Evolutionary conservation across 2,113 vertebrate genomes (phyloP), one percentile per base, ranked within the genome.

Genomic region (Thalassoma bifasciatum): DNA sequence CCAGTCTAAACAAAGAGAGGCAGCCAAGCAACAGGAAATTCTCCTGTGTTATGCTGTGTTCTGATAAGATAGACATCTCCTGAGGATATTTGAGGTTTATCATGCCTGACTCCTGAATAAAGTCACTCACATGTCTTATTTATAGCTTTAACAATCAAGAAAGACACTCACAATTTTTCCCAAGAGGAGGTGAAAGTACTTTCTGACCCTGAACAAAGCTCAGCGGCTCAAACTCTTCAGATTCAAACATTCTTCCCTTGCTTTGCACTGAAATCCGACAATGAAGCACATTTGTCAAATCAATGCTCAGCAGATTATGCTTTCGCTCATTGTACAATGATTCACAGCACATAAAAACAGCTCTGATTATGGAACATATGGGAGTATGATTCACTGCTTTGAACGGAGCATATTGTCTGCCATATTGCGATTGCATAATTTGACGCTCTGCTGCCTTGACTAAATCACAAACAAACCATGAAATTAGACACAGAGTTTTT

Each of bases 351-450:
- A 84, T 61, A 71, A 69, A 84, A 88, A 78, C 63, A 23, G 77
- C 64, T 54, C 67, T 77, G 83, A 66, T 89, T 73, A 78, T 21
- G 51, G 79, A 87, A 61, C 89, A 88, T 87, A 84, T 84, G 90
- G 76, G 75, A 66, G 30, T 8, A 22, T 75, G 79, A 88, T 77
- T 84, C 71, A 83, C 74, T 75, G 68, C 65, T 70, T 62, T 68
- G 81, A 81, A 82, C 59, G 14, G 51, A 81, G 75, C 89, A 89
- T 86, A 91, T 84, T 88, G 89, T 67, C 19, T 58, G 77, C 84
- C 87, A 87, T 91, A 82, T 89, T 91, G 82, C 46, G 40, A 77
- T 79, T 80, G 84, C 73, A 85, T 89, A 84, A 89, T 88, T 84
- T 81, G 75, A 79, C 64, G 83, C 89, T 76, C 59, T 72, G 82